phyloP scores from a whole-genome alignment of 2,113 vertebrate genomes.

The Odocoileus virginianus region DNA sequence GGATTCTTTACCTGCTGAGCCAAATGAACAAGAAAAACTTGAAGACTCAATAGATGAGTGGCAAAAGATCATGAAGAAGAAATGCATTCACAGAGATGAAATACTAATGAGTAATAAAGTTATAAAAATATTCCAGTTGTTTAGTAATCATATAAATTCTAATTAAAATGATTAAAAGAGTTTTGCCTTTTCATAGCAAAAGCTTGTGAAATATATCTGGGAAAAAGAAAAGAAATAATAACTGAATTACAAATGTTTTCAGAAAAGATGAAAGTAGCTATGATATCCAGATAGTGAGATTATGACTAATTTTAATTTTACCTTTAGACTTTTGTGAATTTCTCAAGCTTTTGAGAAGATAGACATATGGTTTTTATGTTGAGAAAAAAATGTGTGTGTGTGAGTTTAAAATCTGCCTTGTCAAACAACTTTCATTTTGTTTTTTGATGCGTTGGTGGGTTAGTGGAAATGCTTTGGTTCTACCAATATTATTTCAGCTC shows the following conservation, averaged over 20 bases:
- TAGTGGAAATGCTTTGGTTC: neutral
- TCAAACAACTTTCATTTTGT: neutral
- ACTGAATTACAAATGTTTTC: neutral
- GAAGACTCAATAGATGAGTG: neutral
- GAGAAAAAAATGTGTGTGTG: neutral
- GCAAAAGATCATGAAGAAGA: neutral
- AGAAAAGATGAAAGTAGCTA: neutral
- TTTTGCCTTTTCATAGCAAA: neutral
- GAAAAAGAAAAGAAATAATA: neutral
- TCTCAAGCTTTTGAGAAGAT: neutral
- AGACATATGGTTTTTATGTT: neutral
- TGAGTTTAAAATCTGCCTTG: neutral
- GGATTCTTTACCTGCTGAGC: neutral
- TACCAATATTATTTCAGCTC: neutral
- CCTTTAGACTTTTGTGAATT: neutral
- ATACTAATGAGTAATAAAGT: neutral
- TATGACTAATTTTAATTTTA: neutral
- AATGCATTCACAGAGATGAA: neutral
- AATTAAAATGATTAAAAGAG: neutral
- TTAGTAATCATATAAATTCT: neutral
- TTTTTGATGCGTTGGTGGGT: neutral
- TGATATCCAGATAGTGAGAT: neutral
- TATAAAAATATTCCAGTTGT: neutral
- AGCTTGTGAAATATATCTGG: neutral
- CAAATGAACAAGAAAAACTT: neutral